Base-by-base conservation (phyloP, 2,113 vertebrate genomes). In the Varanus komodoensis region DNA sequence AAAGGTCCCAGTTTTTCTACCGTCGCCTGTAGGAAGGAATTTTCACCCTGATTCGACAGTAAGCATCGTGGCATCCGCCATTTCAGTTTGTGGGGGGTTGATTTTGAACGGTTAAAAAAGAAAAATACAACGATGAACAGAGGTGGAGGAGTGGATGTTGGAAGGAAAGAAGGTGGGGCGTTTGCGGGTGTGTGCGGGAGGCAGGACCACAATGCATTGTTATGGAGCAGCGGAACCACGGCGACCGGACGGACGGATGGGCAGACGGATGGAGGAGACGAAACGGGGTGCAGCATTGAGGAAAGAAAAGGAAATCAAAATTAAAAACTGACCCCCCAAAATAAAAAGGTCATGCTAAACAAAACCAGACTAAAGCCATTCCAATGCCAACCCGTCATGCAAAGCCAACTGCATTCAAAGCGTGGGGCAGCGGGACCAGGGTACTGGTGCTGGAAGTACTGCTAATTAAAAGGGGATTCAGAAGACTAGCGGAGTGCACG, bases 11-110 rank as follows among this genome's bases (percentile, higher is more conserved):
- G 95, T 96, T 99, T 99, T 87, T 98, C 98, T 95, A 99, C 97
- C 1, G 99, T 99, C 77, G 98, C 99, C 99, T 99, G 99, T 98
- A 99, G 98, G 97, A 99, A 99, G 98, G 99, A 99, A 98, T 99
- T 99, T 98, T 99, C 99, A 99, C 98, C 98, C 98, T 99, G 98
- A 97, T 97, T 98, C 97, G 97, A 97, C 95, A 96, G 97, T 95
- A 97, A 97, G 97, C 96, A 97, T 94, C 96, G 94, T 87, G 95
- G 97, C 93, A 97, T 97, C 97, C 97, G 93, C 85, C 96, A 95
- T 89, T 87, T 80, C 69, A 84, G 54, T 17, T 61, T 74, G 19
- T n/a, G 64, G 38, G 38, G 86, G 92, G 90, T 94, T 88, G 92
- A 92, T 93, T 92, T 93, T 96, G 94, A 95, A 57, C 4, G 32